Evolutionary conservation across 2,797 vertebrate genomes (phyloP).

Genomic region (Sitta carolinensis): DNA sequence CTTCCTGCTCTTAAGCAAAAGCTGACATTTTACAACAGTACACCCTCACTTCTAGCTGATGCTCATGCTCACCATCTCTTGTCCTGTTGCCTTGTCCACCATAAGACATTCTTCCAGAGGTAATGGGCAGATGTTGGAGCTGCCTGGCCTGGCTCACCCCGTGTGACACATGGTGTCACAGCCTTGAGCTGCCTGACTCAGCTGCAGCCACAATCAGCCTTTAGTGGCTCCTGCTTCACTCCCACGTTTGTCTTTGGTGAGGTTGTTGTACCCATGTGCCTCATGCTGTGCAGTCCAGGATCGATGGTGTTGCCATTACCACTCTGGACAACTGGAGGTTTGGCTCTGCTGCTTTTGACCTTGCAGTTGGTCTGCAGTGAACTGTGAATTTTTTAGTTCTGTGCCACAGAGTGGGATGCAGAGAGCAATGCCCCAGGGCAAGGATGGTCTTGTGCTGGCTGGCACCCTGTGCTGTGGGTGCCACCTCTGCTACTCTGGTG

Average conservation of each 20-base stretch:
- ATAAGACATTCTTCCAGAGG: fast-evolving
- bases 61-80: not conserved
- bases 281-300: not conserved
- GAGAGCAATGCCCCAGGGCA: not conserved
- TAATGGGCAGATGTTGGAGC: not conserved
- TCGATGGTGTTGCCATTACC: not conserved
- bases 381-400: not conserved
- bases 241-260: not conserved
- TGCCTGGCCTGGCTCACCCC: not conserved
- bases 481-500: not conserved
- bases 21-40: not conserved
- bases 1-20: not conserved
- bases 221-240: not conserved
- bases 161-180: not conserved
- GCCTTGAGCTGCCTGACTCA: not conserved
- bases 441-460: not conserved
- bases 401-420: not conserved
- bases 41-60: not conserved
- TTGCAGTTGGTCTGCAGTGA: not conserved
- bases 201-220: not conserved
- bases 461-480: not conserved
- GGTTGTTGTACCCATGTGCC: not conserved
- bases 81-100: not conserved
- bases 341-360: not conserved
- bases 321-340: not conserved